Base-by-base conservation (phyloP, 2,888 invertebrate species). In the Cosmopolites sordidus region DNA sequence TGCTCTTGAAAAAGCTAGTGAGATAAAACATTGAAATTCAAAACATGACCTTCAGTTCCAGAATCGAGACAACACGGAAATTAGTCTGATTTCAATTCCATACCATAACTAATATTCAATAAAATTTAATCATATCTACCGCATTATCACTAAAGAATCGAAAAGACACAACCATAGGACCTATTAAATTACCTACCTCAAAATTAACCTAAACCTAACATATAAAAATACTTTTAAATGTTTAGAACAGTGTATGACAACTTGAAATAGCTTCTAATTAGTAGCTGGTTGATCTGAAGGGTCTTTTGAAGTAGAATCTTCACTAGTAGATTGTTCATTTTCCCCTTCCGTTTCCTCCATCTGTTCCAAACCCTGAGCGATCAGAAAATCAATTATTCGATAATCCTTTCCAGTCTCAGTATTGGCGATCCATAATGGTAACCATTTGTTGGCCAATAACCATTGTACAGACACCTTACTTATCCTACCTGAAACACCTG, bases 361-460 rank as follows among this genome's bases (percentile, higher is more conserved):
- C 14, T 64, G 62, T 33, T 70, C 69, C 38, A 66, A 63, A 1
- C 69, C 64, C 50, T 71, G 71, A 5, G 70, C 70, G 48, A 72
- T 62, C 29, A 72, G 50, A 59, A 72, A 72, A 62, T 72, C 72
- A n/a, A 72, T 70, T 50, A 72, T 72, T 15, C 71, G 58, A 60
- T 71, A 71, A 60, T 71, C 71, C 42, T 66, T 58, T 5, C 80
- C 80, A 46, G 77, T 78, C n/a, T 74, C 74, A 1, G 74, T 75
- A 54, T 75, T 75, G n/a, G 76, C 75, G 52, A 81, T 79, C 83
- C 83, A 83, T 38, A 82, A 65, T 0, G 82, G 81, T 16, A 83
- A 66, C 83, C 83, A 84, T 62, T 82, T 81, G 64, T 84, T 83
- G 0, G 83, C 80, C 54, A 84, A 71, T 62, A 83, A 74, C 83